Percentiles rank a stretch among this genome's conserved stretches.
phyloP scores from a whole-genome alignment of 2,888 invertebrate species.

The Malachius bipustulatus region DNA sequence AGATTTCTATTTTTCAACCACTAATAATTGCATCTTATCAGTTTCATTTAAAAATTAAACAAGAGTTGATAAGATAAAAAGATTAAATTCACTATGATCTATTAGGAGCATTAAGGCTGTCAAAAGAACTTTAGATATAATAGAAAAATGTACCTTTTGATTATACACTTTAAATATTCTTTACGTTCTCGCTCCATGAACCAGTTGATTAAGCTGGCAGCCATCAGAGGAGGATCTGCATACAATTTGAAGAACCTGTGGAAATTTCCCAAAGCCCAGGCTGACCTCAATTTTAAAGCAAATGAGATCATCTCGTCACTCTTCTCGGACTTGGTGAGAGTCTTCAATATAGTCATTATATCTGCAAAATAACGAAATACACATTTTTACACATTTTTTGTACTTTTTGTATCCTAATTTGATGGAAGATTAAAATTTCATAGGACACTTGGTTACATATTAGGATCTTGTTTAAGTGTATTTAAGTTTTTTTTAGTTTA shows the following conservation, averaged over 20 bases:
- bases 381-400: constrained; percentile 6
- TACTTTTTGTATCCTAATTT: too few species aligned
- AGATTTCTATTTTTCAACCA: too few species aligned
- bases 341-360: constrained; percentile 81
- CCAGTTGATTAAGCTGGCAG: constrained; percentile 95
- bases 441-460: too few species aligned
- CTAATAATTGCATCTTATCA: too few species aligned
- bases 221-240: constrained; percentile 83
- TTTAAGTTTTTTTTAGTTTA: too few species aligned
- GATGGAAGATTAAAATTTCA: too few species aligned
- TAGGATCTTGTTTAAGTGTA: too few species aligned
- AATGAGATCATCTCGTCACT: constrained; percentile 71
- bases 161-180: constrained; percentile 78
- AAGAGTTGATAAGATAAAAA: too few species aligned
- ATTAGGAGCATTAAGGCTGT: too few species aligned
- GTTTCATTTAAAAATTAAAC: too few species aligned
- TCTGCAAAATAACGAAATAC: constrained; percentile 53
- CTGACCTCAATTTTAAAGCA: constrained; percentile 79
- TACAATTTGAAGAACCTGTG: constrained; percentile 89
- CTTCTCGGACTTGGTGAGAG: constrained; percentile 65
- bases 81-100: too few species aligned
- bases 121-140: too few species aligned
- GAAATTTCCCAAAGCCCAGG: constrained; percentile 89
- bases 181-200: constrained; percentile 93
- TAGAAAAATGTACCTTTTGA: constrained; percentile 85